Evolutionary conservation across 2,797 vertebrate species (phyloP).

Genomic region (Coilia nasus): DNA sequence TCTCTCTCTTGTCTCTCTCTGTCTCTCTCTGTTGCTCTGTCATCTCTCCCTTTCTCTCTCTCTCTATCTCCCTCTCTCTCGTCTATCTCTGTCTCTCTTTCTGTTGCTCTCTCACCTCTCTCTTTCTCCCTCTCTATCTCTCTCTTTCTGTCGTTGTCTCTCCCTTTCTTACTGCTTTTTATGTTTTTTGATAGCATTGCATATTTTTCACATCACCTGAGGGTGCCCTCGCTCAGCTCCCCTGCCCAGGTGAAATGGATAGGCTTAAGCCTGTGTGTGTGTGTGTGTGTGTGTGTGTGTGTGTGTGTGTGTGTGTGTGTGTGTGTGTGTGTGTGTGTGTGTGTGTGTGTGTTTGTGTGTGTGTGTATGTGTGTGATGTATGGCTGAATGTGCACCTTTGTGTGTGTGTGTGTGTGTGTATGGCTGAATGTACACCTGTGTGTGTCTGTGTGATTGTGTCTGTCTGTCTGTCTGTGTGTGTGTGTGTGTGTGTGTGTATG

Average conservation of each 20-base stretch:
- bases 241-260: slow-evolving; percentile 3
- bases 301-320: not conserved
- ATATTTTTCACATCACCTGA: slow-evolving; percentile 18
- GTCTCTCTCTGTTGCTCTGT: no score
- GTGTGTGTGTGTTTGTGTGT: not conserved
- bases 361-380: not conserved
- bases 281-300: slow-evolving; percentile 6
- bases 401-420: not conserved
- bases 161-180: not conserved
- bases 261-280: slow-evolving; percentile 2
- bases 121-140: no score
- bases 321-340: slow-evolving; percentile 31
- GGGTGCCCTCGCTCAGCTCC: not conserved
- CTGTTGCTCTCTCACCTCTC: no score
- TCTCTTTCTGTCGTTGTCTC: no score
- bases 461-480: no score
- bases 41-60: no score
- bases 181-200: slow-evolving; percentile 10
- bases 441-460: no score
- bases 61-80: no score
- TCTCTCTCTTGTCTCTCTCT: no score
- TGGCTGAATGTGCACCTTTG: not conserved
- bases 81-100: no score
- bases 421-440: no score
- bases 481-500: no score